phyloP scores from a whole-genome alignment of 2,113 vertebrate species.

The Agelaius tricolor region DNA sequence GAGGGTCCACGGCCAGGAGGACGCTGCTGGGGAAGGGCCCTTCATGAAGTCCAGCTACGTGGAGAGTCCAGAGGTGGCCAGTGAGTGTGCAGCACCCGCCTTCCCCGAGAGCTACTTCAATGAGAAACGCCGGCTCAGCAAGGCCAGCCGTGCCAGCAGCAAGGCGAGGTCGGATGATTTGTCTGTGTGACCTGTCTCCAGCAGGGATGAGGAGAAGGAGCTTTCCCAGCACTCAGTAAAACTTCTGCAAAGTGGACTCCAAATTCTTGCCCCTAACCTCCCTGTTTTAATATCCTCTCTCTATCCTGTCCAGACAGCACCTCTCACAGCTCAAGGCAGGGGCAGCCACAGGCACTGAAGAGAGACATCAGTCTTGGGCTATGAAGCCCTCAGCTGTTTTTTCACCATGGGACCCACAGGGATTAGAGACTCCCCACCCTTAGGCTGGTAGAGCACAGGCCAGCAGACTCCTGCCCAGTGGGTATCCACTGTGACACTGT shows the following conservation, averaged over 20 bases:
- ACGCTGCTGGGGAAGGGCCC: constrained; percentile 68
- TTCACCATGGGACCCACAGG: not conserved
- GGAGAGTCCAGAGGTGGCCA: constrained; percentile 71
- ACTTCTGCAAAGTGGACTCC: not conserved
- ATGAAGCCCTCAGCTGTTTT: not conserved
- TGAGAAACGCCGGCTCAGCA: constrained; percentile 89
- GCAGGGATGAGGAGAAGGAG: not conserved
- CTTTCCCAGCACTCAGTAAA: not conserved
- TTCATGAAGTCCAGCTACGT: constrained; percentile 82
- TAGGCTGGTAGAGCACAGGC: not conserved
- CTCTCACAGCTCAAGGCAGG: not conserved
- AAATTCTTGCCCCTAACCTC: not conserved
- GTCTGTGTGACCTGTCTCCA: constrained; percentile 78
- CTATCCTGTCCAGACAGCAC: not conserved
- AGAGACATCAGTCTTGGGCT: fast-evolving
- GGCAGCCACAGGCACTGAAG: not conserved
- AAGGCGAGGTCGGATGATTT: constrained; percentile 88
- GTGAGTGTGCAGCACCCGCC: constrained; percentile 49
- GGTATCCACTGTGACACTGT: not conserved
- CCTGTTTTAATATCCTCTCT: not conserved
- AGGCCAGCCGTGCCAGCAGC: constrained; percentile 86
- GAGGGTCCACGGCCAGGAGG: constrained; percentile 78
- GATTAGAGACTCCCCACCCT: not conserved
- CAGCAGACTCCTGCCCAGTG: not conserved
- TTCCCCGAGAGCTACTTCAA: constrained; percentile 72